phyloP scores from a whole-genome alignment of 2,797 vertebrate genomes.

The Onychomys torridus region DNA sequence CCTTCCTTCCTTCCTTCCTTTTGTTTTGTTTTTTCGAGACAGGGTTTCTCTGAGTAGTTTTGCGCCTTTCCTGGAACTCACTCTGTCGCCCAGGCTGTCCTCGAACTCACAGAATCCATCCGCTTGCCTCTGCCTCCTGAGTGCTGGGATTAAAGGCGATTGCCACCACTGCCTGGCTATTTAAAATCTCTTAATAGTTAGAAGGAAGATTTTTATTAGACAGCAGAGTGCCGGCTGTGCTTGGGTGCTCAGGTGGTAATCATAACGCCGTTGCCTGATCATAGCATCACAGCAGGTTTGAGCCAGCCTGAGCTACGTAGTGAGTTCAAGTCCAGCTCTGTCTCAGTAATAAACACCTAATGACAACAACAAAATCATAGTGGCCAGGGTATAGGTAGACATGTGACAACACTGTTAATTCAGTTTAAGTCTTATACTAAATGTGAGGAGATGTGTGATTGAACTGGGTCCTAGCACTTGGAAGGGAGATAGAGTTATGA shows the following conservation, averaged over 20 bases:
- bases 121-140: not conserved
- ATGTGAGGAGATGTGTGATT: not conserved
- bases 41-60: not conserved
- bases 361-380: not conserved
- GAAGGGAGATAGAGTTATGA: not conserved
- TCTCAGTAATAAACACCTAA: not conserved
- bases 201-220: not conserved
- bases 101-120: not conserved
- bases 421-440: not conserved
- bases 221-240: not conserved
- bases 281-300: not conserved
- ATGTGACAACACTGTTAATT: slow-evolving; percentile 2
- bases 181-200: not conserved
- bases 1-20: too few relatives aligned
- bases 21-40: too few relatives aligned
- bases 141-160: not conserved
- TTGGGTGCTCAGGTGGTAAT: too few relatives aligned
- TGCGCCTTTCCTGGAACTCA: not conserved
- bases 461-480: not conserved
- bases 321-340: not conserved
- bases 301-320: too few relatives aligned
- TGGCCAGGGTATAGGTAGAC: not conserved
- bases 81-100: not conserved
- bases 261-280: not conserved
- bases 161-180: not conserved